Evolutionary conservation across 2,797 vertebrate genomes (phyloP).

Genomic region (Paramormyrops hopkinsi): DNA sequence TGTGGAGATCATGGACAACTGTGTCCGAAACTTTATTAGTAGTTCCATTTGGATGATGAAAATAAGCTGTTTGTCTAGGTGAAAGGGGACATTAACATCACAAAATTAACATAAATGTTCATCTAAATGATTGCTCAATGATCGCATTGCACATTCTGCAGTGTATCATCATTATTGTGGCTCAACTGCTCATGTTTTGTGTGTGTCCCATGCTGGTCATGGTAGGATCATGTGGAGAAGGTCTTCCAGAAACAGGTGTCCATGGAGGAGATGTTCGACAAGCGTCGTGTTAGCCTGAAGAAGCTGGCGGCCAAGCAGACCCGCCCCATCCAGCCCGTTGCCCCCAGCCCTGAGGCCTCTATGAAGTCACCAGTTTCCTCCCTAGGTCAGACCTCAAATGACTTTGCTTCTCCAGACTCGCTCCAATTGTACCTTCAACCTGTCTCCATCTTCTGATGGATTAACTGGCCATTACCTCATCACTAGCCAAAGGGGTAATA

Average conservation of each 20-base stretch:
- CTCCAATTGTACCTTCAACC: not conserved
- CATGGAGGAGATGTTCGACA: conserved; percentile 94
- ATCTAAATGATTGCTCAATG: not conserved
- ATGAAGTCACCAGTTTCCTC: conserved; percentile 78
- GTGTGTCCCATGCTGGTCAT: not conserved
- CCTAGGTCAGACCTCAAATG: conserved; percentile 58
- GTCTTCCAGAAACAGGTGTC: conserved; percentile 87
- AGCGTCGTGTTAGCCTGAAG: conserved; percentile 84
- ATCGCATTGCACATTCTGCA: not conserved
- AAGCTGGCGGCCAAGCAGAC: conserved; percentile 94
- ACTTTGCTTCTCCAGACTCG: not conserved
- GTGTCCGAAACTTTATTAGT: not conserved
- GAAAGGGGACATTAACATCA: not conserved
- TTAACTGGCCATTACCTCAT: not conserved
- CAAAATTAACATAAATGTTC: not conserved
- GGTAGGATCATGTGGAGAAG: conserved; percentile 82
- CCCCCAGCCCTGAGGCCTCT: conserved; percentile 86
- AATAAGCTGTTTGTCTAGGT: not conserved
- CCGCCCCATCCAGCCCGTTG: conserved; percentile 90
- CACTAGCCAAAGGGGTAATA: not conserved
- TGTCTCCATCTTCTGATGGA: not conserved
- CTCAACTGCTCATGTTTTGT: not conserved
- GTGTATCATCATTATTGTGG: not conserved
- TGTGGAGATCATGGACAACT: not conserved
- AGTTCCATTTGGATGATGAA: not conserved